Percentiles rank a stretch among this genome's conserved stretches.
These are phyloP conservation scores for Catocala nupta DNA, from an alignment of 2,888 invertebrate species.

Conservation along the genomic window DNA sequence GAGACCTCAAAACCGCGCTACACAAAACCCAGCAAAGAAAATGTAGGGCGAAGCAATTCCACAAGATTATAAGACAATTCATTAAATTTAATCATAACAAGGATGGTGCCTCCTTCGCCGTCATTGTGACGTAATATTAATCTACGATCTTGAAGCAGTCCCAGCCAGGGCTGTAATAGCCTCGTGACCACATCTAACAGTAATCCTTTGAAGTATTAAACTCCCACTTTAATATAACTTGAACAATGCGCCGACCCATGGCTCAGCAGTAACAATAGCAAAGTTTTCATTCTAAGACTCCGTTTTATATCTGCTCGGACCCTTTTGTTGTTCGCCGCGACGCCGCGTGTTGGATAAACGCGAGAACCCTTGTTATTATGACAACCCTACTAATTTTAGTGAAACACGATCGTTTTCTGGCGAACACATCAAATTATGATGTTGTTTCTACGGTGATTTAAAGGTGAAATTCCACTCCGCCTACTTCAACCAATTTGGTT, in stretches of 20 bases:
- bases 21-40: conserved; percentile 26
- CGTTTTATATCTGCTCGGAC: conserved; percentile 74
- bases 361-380: conserved; percentile 65
- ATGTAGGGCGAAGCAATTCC: conserved; percentile 30
- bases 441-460: conserved; percentile 32
- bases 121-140: conserved; percentile 63
- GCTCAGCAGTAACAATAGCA: conserved; percentile 78
- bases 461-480: conserved; percentile 29
- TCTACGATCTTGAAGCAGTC: conserved; percentile 60
- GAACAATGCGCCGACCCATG: conserved; percentile 80
- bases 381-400: conserved; percentile 69
- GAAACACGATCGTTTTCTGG: conserved; percentile 48
- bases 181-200: conserved; percentile 73
- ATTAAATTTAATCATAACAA: conserved; percentile 55
- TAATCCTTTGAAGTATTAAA: conserved; percentile 83
- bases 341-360: conserved; percentile 59
- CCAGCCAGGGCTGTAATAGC: conserved; percentile 61
- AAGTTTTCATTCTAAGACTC: conserved; percentile 81
- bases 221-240: conserved; percentile 81
- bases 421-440: conserved; percentile 38
- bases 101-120: conserved; percentile 36
- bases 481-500: conserved; percentile 22
- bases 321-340: conserved; percentile 69
- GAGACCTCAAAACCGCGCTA: conserved; percentile 7
- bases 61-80: conserved; percentile 47